Percentiles rank a stretch among this genome's conserved stretches.
Conservation (phyloP, 2,797 vertebrate species). For the Uromys caudimaculatus region DNA sequence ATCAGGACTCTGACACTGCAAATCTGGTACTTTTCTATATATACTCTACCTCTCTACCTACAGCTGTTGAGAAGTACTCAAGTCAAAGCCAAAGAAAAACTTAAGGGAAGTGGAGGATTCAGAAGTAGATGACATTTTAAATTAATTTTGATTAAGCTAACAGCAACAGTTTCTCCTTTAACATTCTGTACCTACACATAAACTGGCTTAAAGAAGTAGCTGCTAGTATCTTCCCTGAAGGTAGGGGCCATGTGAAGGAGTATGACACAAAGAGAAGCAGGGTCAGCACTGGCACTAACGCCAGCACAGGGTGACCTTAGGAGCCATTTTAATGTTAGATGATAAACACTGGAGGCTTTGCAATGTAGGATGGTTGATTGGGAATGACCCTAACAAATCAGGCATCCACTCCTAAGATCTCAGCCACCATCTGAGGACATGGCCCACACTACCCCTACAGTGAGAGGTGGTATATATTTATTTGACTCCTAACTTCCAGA, state of each 20-base stretch:
- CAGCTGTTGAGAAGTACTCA: background rate
- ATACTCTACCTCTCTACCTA: too few relatives aligned
- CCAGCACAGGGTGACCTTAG: background rate
- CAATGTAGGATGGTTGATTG: background rate
- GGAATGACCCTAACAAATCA: background rate
- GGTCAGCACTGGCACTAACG: background rate
- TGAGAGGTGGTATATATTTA: background rate
- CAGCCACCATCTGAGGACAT: background rate
- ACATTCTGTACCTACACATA: background rate
- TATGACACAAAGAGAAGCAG: background rate
- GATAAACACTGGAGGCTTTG: background rate
- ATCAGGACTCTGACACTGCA: background rate
- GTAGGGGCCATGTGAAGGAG: background rate
- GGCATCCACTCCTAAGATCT: background rate
- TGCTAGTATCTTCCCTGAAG: background rate
- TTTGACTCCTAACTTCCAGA: background rate
- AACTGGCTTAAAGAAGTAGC: background rate
- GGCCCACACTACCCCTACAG: background rate
- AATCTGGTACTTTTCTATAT: background rate
- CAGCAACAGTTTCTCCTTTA: conserved; percentile 7
- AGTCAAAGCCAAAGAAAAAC: background rate
- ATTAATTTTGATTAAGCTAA: background rate
- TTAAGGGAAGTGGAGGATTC: background rate
- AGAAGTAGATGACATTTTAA: background rate
- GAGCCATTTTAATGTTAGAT: background rate